These are phyloP conservation scores for Ganaspis brasiliensis DNA, from an alignment of 2,888 invertebrate genomes.

Conservation along the genomic window DNA sequence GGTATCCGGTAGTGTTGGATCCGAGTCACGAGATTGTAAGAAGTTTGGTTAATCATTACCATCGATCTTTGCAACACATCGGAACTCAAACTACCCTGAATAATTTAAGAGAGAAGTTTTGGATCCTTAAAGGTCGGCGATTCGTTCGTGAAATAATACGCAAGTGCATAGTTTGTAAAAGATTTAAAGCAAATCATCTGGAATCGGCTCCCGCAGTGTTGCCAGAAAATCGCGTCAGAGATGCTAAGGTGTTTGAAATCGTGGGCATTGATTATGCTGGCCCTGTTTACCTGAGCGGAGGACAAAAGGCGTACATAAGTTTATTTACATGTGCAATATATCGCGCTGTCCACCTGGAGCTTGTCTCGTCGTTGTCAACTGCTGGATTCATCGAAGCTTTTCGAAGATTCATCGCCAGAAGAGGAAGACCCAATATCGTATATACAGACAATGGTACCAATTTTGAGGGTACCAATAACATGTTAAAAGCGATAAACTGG, in stretches of 20 bases:
- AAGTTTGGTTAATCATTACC: constrained; percentile 47
- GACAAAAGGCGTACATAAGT: constrained; percentile 68
- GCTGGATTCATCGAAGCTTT: constrained; percentile 68
- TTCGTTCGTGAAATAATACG: not conserved
- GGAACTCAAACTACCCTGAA: constrained; percentile 13
- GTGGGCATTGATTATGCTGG: constrained; percentile 72
- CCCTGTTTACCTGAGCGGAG: constrained; percentile 66
- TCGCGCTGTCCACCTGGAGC: constrained; percentile 31
- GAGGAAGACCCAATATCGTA: constrained; percentile 69
- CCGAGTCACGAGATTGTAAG: constrained; percentile 59
- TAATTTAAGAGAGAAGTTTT: constrained; percentile 32
- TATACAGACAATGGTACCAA: constrained; percentile 65
- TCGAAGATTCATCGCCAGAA: constrained; percentile 70
- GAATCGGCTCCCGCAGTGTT: not conserved
- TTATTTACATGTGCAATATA: constrained; percentile 75
- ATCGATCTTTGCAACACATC: constrained; percentile 51
- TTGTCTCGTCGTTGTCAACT: constrained; percentile 52
- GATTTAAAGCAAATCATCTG: not conserved
- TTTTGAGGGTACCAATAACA: constrained; percentile 47
- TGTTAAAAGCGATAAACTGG: too few relatives aligned
- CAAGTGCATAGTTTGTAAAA: constrained; percentile 28
- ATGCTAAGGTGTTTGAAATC: constrained; percentile 62
- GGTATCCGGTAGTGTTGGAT: constrained; percentile 63
- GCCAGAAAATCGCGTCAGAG: constrained; percentile 42
- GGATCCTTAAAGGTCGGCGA: not conserved